Conservation (phyloP, 2,888 invertebrate species). For the Euzophera pinguis region DNA sequence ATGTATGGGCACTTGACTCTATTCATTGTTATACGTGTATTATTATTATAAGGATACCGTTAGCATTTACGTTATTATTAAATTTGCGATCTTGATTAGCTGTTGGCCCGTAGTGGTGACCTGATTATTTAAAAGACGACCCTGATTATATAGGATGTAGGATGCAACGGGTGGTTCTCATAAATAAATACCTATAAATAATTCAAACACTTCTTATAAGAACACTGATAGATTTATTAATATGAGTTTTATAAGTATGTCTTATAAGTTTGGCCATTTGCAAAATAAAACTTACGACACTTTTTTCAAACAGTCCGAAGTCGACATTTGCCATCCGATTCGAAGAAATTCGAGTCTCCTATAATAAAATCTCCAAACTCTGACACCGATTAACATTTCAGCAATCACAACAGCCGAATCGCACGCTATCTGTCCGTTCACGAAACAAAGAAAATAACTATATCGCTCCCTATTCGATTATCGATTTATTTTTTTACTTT, state of each 20-base stretch:
- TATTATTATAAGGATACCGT: background rate
- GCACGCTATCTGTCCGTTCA: constrained; percentile 56
- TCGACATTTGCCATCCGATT: constrained; percentile 34
- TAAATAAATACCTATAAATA: too few species aligned
- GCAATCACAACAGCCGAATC: constrained; percentile 58
- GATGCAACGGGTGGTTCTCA: too few species aligned
- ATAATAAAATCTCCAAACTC: constrained; percentile 58
- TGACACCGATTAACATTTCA: constrained; percentile 68
- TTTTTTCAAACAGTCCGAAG: constrained; percentile 8
- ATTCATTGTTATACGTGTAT: constrained; percentile 6
- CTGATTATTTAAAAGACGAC: too few species aligned
- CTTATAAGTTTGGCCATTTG: too few species aligned
- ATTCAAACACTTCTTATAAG: too few species aligned
- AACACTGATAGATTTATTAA: too few species aligned
- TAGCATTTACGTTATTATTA: background rate
- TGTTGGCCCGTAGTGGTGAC: too few species aligned
- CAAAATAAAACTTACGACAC: too few species aligned
- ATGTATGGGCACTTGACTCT: constrained; percentile 12
- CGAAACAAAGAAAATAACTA: constrained; percentile 62
- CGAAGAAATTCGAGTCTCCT: constrained; percentile 48
- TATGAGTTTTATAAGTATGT: too few species aligned
- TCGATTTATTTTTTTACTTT: constrained; percentile 57
- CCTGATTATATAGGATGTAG: too few species aligned
- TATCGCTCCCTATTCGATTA: constrained; percentile 52
- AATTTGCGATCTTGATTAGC: too few species aligned